A percentile compares a stretch with the other conserved stretches of the same genome.
Conservation (phyloP, 2,113 vertebrate genomes). For the Toxostoma redivivum region DNA sequence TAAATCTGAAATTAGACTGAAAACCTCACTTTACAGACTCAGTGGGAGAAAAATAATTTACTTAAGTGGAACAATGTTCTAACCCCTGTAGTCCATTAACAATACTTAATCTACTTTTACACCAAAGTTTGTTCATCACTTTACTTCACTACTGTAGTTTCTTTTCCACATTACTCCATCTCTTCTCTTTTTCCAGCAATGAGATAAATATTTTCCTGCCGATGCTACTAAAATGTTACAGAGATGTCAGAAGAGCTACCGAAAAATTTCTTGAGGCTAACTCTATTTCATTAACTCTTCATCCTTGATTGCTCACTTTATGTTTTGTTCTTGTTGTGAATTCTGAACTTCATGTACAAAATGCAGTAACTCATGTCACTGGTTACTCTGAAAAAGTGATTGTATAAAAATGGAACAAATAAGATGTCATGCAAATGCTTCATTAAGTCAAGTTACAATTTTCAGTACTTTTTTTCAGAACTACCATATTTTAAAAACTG, state of each 20-base stretch:
- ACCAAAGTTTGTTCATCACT: neutral
- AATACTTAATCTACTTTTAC: neutral
- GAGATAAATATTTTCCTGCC: neutral
- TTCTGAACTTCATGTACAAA: neutral
- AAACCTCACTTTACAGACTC: neutral
- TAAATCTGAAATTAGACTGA: neutral
- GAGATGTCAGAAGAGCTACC: neutral
- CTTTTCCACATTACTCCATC: neutral
- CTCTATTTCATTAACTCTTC: neutral
- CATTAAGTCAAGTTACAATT: constrained; percentile 56
- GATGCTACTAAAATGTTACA: neutral
- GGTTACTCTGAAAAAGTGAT: neutral
- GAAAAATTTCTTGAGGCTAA: neutral
- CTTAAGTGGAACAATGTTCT: neutral
- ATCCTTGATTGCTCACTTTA: neutral
- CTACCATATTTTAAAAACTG: constrained; percentile 13
- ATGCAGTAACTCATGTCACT: constrained; percentile 3
- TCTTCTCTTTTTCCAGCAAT: neutral
- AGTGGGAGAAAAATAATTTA: neutral
- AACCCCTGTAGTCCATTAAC: neutral
- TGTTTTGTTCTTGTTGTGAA: neutral
- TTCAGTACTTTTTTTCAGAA: constrained; percentile 38
- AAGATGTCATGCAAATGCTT: neutral
- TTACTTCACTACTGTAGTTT: neutral
- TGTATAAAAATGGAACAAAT: constrained; percentile 8